Base-by-base conservation (phyloP, 2,888 invertebrate species). In the Chrysolina americana region DNA sequence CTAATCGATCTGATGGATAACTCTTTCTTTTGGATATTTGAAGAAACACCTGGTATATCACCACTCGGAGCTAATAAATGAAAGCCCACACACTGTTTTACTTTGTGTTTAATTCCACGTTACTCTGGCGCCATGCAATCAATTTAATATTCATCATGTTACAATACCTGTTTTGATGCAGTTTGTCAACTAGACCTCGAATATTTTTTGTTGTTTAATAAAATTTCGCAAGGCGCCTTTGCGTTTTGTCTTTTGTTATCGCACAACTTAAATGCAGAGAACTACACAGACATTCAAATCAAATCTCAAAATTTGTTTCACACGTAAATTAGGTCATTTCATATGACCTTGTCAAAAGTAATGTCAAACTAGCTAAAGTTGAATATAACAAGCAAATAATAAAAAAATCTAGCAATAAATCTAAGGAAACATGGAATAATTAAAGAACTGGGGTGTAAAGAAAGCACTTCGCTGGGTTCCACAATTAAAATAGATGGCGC, bases 101-200 rank as follows among this genome's bases (percentile, higher is more conserved):
- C 15, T n/a, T 59, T 28, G 59, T 5, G n/a, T 17, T 59, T n/a
- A 59, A 59, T 59, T 28, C 59, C 15, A 10, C 59, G 59, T 17
- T 28, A 36, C 59, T 59, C 23, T 59, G 59, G 59, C 59, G 59
- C 59, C 59, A 59, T 36, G 10, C n/a, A 28, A 2, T 59, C 15
- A 36, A 59, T 59, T 59, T n/a, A 59, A n/a, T 28, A 36, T 59
- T 23, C 59, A 36, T 59, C 59, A 59, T n/a, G 59, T 59, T 36
- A 28, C 59, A 59, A 36, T 28, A 59, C 59, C 2, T 23, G n/a
- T 59, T 59, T 59, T 23, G 59, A 17, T 50, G 50, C 19, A 50
- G 19, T 56, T 56, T 13, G 19, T 21, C 10, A 15, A 15, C 23
- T 21, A 56, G 15, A 11, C 56, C 48, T 48, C n/a, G 48, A 48